A percentile compares a stretch with the other conserved stretches of the same genome.
Conservation (phyloP, 2,113 vertebrate genomes). For the Rhinopomastus cyanomelas region DNA sequence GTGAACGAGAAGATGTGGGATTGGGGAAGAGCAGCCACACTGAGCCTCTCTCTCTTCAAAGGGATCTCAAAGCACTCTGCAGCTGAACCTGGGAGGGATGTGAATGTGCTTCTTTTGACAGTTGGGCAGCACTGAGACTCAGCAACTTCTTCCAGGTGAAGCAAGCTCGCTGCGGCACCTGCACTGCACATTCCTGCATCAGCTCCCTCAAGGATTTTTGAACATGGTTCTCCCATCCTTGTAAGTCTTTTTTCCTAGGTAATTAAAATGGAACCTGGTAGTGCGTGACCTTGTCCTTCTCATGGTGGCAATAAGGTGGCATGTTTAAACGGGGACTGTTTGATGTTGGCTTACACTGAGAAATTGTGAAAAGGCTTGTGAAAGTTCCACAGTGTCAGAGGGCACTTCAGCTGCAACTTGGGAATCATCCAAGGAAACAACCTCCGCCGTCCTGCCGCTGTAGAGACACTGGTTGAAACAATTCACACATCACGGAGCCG, state of each 20-base stretch:
- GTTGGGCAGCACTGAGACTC: background rate
- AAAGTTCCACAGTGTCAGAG: background rate
- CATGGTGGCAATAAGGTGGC: background rate
- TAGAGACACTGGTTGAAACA: constrained; percentile 6
- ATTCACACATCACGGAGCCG: constrained; percentile 52
- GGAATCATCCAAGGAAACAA: background rate
- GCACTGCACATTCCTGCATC: background rate
- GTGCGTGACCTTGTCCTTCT: background rate
- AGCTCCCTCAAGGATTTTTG: background rate
- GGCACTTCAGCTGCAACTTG: background rate
- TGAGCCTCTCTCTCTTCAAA: background rate
- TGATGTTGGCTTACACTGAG: background rate
- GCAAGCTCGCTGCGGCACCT: background rate
- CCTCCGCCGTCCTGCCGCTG: background rate
- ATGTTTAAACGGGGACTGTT: background rate
- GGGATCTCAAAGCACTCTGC: background rate
- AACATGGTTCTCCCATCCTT: background rate
- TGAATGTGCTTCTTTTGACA: background rate
- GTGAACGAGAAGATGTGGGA: background rate
- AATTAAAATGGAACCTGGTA: background rate
- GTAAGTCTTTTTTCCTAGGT: background rate
- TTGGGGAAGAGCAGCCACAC: background rate
- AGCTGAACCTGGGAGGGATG: background rate
- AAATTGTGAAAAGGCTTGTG: background rate
- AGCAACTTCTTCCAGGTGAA: background rate